phyloP scores from a whole-genome alignment of 2,888 invertebrate species.

The Xylocampa areola region DNA sequence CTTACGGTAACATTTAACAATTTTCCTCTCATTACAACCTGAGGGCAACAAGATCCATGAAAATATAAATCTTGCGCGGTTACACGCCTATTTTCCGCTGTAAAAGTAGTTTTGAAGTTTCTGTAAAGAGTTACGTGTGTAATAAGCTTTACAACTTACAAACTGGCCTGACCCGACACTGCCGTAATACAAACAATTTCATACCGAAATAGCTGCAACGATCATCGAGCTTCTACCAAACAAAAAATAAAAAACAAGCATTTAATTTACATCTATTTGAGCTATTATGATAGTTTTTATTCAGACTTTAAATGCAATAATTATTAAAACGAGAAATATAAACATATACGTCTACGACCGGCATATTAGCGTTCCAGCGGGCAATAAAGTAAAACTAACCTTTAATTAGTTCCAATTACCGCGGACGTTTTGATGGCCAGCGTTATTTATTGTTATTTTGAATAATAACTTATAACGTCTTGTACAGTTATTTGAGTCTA shows the following conservation, averaged over 20 bases:
- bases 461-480: conserved; percentile 34
- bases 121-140: conserved; percentile 31
- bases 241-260: conserved; percentile 33
- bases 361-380: conserved; percentile 38
- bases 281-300: conserved; percentile 53
- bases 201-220: conserved; percentile 84
- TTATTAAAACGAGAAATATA: conserved; percentile 46
- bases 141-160: conserved; percentile 36
- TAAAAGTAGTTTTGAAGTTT: conserved; percentile 19
- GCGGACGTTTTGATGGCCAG: conserved; percentile 37
- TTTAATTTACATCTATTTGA: conserved; percentile 62
- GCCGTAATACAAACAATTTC: conserved; percentile 86
- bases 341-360: conserved; percentile 34
- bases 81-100: conserved; percentile 21
- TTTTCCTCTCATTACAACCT: conserved; percentile 23
- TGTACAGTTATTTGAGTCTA: conserved; percentile 17
- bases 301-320: conserved; percentile 62
- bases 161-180: conserved; percentile 62
- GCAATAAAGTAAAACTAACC: conserved; percentile 68
- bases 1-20: conserved; percentile 20
- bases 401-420: conserved; percentile 69
- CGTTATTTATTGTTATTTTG: conserved; percentile 40
- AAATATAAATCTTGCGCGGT: conserved; percentile 20
- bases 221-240: conserved; percentile 60
- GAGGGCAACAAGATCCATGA: conserved; percentile 15